phyloP scores from a whole-genome alignment of 1,140 invertebrate species.

The Nixonia krombeini region DNA sequence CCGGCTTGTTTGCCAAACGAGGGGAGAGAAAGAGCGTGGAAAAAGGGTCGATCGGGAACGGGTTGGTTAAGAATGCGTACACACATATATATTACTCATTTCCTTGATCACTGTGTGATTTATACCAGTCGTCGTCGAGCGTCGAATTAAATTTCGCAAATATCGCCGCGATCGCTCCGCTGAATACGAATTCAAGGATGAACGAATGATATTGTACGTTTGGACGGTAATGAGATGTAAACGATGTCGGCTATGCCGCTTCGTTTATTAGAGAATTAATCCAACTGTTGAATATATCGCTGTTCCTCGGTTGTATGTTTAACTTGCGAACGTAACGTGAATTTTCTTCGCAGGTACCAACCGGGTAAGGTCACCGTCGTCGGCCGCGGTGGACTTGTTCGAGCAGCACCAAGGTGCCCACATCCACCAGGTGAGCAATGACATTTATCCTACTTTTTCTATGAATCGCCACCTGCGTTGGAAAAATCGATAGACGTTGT shows the following conservation, averaged over 20 bases:
- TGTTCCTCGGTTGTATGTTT: not conserved
- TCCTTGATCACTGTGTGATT: slow-evolving; percentile 19
- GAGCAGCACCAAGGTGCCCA: slow-evolving; percentile 98
- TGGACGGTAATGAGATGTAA: too few species aligned
- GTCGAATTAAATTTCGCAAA: slow-evolving; percentile 8
- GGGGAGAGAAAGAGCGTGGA: slow-evolving; percentile 25
- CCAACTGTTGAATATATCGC: too few species aligned
- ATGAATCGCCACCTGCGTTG: too few species aligned
- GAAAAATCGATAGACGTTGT: not conserved
- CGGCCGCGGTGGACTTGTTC: slow-evolving; percentile 87
- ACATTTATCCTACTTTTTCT: not conserved
- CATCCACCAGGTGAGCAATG: slow-evolving; percentile 88
- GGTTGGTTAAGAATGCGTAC: slow-evolving; percentile 35
- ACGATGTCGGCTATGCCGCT: too few species aligned
- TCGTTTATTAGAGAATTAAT: too few species aligned
- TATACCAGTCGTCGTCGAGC: slow-evolving; percentile 8
- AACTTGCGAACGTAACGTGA: slow-evolving; percentile 8
- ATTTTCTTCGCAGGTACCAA: slow-evolving; percentile 77
- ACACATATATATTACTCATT: slow-evolving; percentile 20
- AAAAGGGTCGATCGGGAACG: slow-evolving; percentile 40
- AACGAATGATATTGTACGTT: too few species aligned
- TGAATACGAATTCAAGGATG: slow-evolving; percentile 13
- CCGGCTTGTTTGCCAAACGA: slow-evolving; percentile 54
- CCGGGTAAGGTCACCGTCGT: slow-evolving; percentile 76
- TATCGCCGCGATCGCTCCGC: slow-evolving; percentile 16